Base-by-base conservation (phyloP, 30 jellyfish, hydroid and myxozoan genomes). In the Turritopsis dohrnii region DNA sequence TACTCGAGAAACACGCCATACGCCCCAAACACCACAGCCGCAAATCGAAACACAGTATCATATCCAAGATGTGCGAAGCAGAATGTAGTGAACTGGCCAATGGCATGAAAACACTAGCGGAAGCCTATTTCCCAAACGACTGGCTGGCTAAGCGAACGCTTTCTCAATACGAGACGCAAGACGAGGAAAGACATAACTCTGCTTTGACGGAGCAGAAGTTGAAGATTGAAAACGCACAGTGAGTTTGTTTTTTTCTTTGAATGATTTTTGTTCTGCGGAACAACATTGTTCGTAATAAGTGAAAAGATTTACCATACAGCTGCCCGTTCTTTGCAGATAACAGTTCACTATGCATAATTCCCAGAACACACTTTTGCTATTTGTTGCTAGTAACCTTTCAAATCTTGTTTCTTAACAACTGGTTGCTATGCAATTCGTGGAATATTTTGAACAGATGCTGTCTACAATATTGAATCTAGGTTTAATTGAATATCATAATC, bases 41-140 rank as follows among this genome's bases (percentile, higher is more conserved):
- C 8, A 81, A 81, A 25, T 52, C 88, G 52, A 54, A 60, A n/a
- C 88, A 81, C 24, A 81, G 88, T 24, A 83, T 81, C 24, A 24
- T 81, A n/a, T 28, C 88, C 54, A 81, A 81, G 66, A 24, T 81
- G 83, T 81, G 88, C 41, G 88, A 81, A 65, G 81, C 65, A 13
- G 88, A 81, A 52, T 81, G 88, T 29, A 26, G 28, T 28, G 88
- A 81, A 52, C 65, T 81, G 21, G 88, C 88, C 13, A 81, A 81
- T 28, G 88, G 88, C 26, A 81, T 81, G 24, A 54, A 65, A 9
- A 18, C 84, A 24, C 83, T 81, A 29, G 66, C 30, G 28, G 88
- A 81, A 21, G 30, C 29, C 21, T 81, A 81, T 53, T 81, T 81
- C 60, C 88, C 88, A 8, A 65, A 74, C 18, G 83, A 74, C 13